Percentiles rank a stretch among this genome's conserved stretches.
Conservation (phyloP, 2,888 invertebrate species). For the Isotomurus palustris region DNA sequence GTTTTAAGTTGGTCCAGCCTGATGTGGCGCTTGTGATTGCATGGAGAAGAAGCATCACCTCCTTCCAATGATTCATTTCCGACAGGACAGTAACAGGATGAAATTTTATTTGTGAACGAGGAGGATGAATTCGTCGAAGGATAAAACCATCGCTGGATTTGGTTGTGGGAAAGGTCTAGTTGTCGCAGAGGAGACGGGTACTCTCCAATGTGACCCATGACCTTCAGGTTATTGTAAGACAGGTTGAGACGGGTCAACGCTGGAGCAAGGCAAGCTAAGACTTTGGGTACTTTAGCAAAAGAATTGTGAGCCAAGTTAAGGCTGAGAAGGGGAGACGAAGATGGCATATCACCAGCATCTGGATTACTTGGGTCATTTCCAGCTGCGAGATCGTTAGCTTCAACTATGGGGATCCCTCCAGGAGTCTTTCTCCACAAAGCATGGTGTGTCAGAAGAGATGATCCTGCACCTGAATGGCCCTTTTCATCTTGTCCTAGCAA, state of each 20-base stretch:
- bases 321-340: slow-evolving; percentile 33
- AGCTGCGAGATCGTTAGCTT: slow-evolving; percentile 30
- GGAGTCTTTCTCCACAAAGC: slow-evolving; percentile 43
- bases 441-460: slow-evolving; percentile 33
- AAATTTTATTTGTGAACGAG: slow-evolving; percentile 31
- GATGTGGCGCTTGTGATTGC: slow-evolving; percentile 76
- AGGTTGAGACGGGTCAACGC: slow-evolving; percentile 81
- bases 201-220: slow-evolving; percentile 80
- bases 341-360: too few species aligned
- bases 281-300: slow-evolving; percentile 79
- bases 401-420: slow-evolving; percentile 38
- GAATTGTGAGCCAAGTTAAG: slow-evolving; percentile 87
- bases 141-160: slow-evolving; percentile 72
- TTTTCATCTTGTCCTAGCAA: slow-evolving; percentile 20
- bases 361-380: slow-evolving; percentile 10
- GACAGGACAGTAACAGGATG: slow-evolving; percentile 55
- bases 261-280: slow-evolving; percentile 84
- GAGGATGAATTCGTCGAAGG: too few species aligned
- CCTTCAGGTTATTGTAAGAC: slow-evolving; percentile 69
- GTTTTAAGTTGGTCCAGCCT: slow-evolving; percentile 76
- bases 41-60: slow-evolving; percentile 49
- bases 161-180: slow-evolving; percentile 87
- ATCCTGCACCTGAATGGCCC: slow-evolving; percentile 6
- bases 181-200: slow-evolving; percentile 86
- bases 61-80: slow-evolving; percentile 61